Evolutionary conservation across 1,140 invertebrate genomes (phyloP), one percentile per base, ranked within the genome.

Genomic region (Rhynchophorus ferrugineus): DNA sequence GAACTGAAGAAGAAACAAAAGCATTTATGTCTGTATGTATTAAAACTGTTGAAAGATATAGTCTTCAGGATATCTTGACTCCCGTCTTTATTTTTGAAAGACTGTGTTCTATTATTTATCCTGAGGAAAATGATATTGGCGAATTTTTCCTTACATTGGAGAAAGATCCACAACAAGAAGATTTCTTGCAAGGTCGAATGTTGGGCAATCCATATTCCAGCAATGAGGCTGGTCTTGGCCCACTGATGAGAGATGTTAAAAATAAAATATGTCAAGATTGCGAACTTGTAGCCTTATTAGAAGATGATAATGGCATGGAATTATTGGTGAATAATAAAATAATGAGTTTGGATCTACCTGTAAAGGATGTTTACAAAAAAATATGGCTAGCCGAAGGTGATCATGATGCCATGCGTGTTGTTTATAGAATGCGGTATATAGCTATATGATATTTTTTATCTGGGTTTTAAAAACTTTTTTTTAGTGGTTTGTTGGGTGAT

Each of bases 261-360:
- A 98, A 98, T 70, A 98, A 98, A 71, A 95, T 96, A 54, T 96
- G 93, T 65, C 87, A 89, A 62, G 95, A 98, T 74, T 98, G 95
- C 72, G 95, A 99, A 66, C 73, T 98, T 34, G 91, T 98, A 1
- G 94, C 95, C 1, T 71, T 99, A 13, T 70, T 98, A 0, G 95
- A 98, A 70, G 95, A 98, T 70, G 95, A 98, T 68, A 98, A 94
- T 63, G 95, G 95, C 39, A 98, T 99, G 94, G 95, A 98, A 70
- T 73, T 98, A 44, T 76, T 98, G n/a, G 95, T 99, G 0, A 93
- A 94, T 64, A 98, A 98, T 70, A 98, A 98, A 75, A 98, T 98
- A 44, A 98, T 99, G 61, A 94, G 89, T 54, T 74, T 98, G 0
- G 95, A 98, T 75, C 73, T 99, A 43, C 88, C 91, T 0, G 94